phyloP scores from a whole-genome alignment of 1,140 invertebrate genomes.

The Pachypeltis micranthus region DNA sequence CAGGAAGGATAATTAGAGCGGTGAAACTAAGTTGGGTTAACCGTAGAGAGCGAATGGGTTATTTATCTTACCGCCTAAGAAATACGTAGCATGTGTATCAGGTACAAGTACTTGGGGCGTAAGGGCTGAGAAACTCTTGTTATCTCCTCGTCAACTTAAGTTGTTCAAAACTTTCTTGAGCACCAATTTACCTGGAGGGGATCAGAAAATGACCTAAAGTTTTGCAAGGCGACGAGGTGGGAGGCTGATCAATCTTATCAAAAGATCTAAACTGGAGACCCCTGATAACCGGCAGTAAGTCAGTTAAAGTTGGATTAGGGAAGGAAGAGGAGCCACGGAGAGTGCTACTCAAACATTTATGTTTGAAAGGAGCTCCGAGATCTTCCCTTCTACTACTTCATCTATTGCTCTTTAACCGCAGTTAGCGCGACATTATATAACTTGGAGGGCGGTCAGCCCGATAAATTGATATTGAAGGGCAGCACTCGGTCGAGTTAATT shows the following conservation, averaged over 20 bases:
- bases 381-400: background rate
- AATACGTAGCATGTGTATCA: background rate
- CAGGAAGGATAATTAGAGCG: too few species aligned
- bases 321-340: background rate
- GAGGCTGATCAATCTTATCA: slow-evolving; percentile 1
- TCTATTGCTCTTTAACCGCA: slow-evolving; percentile 7
- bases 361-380: background rate
- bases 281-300: slow-evolving; percentile 5
- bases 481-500: too few species aligned
- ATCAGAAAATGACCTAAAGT: slow-evolving; percentile 8
- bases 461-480: too few species aligned
- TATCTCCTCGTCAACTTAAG: slow-evolving; percentile 4
- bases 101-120: background rate
- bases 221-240: background rate
- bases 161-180: background rate
- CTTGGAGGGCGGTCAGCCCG: too few species aligned
- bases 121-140: background rate
- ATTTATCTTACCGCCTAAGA: too few species aligned
- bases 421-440: background rate
- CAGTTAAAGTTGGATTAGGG: slow-evolving; percentile 8
- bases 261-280: background rate
- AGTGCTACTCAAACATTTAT: slow-evolving; percentile 8
- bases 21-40: too few species aligned
- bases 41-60: too few species aligned
- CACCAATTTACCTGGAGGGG: slow-evolving; percentile 9